These are phyloP conservation scores for Gryon sp. DNA, from an alignment of 1,140 invertebrate species.

Conservation along the genomic window DNA sequence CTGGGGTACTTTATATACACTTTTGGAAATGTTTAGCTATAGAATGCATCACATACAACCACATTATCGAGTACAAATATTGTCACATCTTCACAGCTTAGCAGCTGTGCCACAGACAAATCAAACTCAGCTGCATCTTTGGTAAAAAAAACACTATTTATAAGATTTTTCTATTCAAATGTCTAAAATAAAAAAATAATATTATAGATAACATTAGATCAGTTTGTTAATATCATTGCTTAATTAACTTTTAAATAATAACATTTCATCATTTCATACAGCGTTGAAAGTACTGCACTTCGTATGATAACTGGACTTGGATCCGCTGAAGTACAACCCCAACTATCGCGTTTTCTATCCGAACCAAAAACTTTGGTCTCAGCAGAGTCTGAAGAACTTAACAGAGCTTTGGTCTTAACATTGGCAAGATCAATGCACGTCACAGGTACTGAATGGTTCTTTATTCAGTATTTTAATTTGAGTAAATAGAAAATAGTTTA, in stretches of 20 bases:
- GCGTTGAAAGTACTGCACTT: conserved; percentile 95
- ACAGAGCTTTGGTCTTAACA: conserved; percentile 93
- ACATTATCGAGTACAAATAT: conserved; percentile 94
- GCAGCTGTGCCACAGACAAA: conserved; percentile 95
- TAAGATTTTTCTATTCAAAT: conserved; percentile 9
- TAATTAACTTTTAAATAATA: no score
- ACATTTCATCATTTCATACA: no score
- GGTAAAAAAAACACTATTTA: conserved; percentile 78
- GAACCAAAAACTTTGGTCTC: conserved; percentile 95
- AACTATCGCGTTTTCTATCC: conserved; percentile 90
- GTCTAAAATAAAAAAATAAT: no score
- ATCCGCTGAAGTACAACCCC: conserved; percentile 94
- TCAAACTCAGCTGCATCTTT: conserved; percentile 95
- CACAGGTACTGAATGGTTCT: conserved; percentile 82
- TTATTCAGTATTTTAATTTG: neutral
- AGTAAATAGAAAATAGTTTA: neutral
- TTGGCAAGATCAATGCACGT: conserved; percentile 96
- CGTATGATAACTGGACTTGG: conserved; percentile 94
- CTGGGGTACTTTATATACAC: conserved; percentile 95
- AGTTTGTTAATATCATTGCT: no score
- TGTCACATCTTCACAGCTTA: conserved; percentile 93
- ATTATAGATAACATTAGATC: no score
- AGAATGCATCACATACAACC: conserved; percentile 97
- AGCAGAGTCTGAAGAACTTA: conserved; percentile 96
- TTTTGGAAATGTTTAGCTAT: conserved; percentile 98